Conservation (phyloP, 2,888 invertebrate species). For the Microctonus brassicae region DNA sequence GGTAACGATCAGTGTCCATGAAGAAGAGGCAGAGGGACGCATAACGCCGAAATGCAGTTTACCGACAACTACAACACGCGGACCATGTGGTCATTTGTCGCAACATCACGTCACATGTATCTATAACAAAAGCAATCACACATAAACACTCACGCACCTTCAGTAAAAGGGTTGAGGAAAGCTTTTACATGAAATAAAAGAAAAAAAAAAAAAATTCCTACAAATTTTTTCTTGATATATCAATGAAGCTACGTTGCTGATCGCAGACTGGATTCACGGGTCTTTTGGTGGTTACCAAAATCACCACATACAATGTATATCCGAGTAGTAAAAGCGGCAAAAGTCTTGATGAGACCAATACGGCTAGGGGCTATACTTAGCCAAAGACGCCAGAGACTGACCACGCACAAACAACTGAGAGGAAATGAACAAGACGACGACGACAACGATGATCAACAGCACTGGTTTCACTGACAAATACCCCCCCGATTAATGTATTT, state of each 20-base stretch:
- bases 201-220: no score
- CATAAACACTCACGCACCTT: slow-evolving; percentile 36
- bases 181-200: no score
- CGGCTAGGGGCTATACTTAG: slow-evolving; percentile 68
- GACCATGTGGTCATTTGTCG: slow-evolving; percentile 18
- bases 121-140: not conserved
- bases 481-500: slow-evolving; percentile 1
- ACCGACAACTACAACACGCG: slow-evolving; percentile 4
- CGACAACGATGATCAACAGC: no score
- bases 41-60: not conserved
- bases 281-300: slow-evolving; percentile 49
- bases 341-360: slow-evolving; percentile 57
- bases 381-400: slow-evolving; percentile 60
- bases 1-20: slow-evolving; percentile 4
- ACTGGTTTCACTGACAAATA: not conserved
- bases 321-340: slow-evolving; percentile 11
- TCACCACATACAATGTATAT: no score
- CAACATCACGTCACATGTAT: not conserved
- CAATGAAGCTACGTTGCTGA: slow-evolving; percentile 56
- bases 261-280: slow-evolving; percentile 61
- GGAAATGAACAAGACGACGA: slow-evolving; percentile 1
- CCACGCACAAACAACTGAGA: slow-evolving; percentile 51
- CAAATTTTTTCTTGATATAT: slow-evolving; percentile 33
- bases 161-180: slow-evolving; percentile 15
- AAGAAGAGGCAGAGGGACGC: slow-evolving; percentile 7